A percentile compares a stretch with the other conserved stretches of the same genome.
phyloP scores from a whole-genome alignment of 2,888 invertebrate species.

The Magallana nippona region DNA sequence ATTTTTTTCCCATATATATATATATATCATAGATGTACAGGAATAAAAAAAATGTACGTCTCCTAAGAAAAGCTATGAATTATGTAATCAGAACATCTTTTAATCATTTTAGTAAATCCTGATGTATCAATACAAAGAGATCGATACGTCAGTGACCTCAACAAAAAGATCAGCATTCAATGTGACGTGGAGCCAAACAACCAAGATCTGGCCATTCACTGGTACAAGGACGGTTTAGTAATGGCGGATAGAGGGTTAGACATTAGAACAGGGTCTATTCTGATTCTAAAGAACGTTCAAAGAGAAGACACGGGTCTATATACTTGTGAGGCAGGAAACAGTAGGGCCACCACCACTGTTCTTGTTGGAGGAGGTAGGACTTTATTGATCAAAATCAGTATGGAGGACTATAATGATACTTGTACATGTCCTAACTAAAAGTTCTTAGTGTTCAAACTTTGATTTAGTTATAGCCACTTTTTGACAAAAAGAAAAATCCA shows the following conservation, averaged over 20 bases:
- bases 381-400: no score
- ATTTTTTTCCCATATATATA: not conserved
- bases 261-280: constrained; percentile 9
- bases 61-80: no score
- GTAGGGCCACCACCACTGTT: not conserved
- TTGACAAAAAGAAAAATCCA: no score
- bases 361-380: not conserved
- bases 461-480: no score
- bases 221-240: not conserved
- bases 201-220: not conserved
- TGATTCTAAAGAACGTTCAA: constrained; percentile 14
- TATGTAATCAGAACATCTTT: no score
- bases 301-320: not conserved
- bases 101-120: not conserved
- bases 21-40: no score
- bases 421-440: no score
- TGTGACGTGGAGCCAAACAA: not conserved
- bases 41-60: no score
- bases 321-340: constrained; percentile 9
- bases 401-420: no score
- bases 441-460: no score
- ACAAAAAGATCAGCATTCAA: not conserved
- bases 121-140: not conserved
- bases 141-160: not conserved
- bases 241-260: not conserved